These are phyloP conservation scores for Drosophila falleni DNA, from an alignment of 2,888 invertebrate genomes.

Conservation along the genomic window DNA sequence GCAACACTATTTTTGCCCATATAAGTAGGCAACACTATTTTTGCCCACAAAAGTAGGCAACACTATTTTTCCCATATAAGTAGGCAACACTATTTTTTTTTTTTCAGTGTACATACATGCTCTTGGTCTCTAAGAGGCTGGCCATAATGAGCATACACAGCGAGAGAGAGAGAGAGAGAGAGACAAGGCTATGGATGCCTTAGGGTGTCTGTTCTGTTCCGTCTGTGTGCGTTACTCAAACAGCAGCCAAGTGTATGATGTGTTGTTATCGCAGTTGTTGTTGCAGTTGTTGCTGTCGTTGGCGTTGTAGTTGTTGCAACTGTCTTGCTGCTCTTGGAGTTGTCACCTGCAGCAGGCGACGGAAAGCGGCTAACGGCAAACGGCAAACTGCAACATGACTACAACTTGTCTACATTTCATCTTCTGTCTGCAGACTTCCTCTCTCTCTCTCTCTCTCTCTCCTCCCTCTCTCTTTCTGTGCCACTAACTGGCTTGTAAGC, in stretches of 20 bases:
- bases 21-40: no score
- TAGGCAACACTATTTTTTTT: no score
- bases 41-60: no score
- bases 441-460: conserved; percentile 7
- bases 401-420: conserved; percentile 77
- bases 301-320: conserved; percentile 20
- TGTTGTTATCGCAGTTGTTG: conserved; percentile 38
- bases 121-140: conserved; percentile 28
- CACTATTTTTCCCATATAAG: no score
- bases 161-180: conserved; percentile 53
- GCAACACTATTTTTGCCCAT: no score
- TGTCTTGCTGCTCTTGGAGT: conserved; percentile 52
- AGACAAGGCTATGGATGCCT: conserved; percentile 59
- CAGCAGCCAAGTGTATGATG: conserved; percentile 56
- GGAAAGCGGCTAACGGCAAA: conserved; percentile 54
- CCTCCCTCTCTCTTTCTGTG: background rate
- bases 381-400: conserved; percentile 66
- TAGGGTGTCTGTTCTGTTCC: conserved; percentile 34
- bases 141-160: conserved; percentile 73
- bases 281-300: conserved; percentile 32
- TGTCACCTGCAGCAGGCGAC: conserved; percentile 75
- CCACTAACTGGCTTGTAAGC: conserved; percentile 44
- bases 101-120: no score
- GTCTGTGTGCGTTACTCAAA: conserved; percentile 54
- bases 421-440: conserved; percentile 47